Evolutionary conservation across 2,113 vertebrate species (phyloP), one percentile per base, ranked within the genome.

Genomic region (Urocitellus parryii): DNA sequence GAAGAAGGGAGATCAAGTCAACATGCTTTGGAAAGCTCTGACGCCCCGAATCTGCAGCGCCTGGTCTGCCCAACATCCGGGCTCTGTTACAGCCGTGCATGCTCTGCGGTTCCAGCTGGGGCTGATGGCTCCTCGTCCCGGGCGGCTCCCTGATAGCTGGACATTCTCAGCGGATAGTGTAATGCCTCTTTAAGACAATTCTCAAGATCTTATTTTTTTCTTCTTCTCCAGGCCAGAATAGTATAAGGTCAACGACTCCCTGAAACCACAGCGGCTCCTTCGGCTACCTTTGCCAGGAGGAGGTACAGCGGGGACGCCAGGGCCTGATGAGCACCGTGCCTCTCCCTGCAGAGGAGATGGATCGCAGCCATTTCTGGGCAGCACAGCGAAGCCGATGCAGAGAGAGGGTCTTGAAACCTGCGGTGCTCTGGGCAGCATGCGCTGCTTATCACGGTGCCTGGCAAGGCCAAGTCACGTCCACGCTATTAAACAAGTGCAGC

Each of bases 391-490:
- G 76, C 4, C 63, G 93, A 78, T 77, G 91, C 45, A 70, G 94
- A 91, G 94, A 88, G 63, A 96, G 97, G 88, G 77, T 96, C 45
- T 74, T 96, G 83, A 86, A 95, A 39, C 91, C 96, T 97, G 92
- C 90, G 25, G 85, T 65, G 37, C 96, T 53, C 63, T 8, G 24
- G 73, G 82, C 63, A 77, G 73, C 25, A 6, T 42, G 18, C 29
- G 81, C 95, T 97, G 82, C 86, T 91, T 87, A 48, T 93, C 95
- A 76, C 68, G n/a, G 95, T 34, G 92, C 94, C 27, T 2, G 93
- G 82, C 79, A 96, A 93, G 96, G 96, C 98, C 98, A 97, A 98
- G 97, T 97, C 96, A 78, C 79, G 67, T 94, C 96, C 96, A 20
- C 34, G 9, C 87, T 8, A 95, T 91, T 97, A 97, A 98, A 82